Percentiles rank a stretch among this genome's conserved stretches.
Evolutionary conservation across 2,113 vertebrate genomes (phyloP).

Genomic region (Alaudala cheleensis): DNA sequence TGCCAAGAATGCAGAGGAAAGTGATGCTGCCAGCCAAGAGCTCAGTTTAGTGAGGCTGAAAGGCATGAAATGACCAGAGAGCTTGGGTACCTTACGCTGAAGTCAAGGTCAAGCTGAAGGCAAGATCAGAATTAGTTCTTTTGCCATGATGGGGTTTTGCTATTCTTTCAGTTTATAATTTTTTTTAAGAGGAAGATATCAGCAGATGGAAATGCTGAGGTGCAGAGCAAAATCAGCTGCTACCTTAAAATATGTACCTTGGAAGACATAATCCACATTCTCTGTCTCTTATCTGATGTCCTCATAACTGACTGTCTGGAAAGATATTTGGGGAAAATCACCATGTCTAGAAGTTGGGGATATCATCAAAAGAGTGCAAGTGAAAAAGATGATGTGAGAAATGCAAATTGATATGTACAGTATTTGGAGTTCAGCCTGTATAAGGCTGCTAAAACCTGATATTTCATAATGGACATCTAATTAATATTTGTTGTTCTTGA

Average conservation of each 20-base stretch:
- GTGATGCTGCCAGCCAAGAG: rapidly evolving
- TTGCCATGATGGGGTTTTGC: background rate
- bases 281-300: background rate
- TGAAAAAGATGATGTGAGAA: background rate
- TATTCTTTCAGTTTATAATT: background rate
- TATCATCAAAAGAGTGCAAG: background rate
- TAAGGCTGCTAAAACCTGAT: background rate
- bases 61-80: background rate
- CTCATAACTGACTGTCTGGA: background rate
- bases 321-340: background rate
- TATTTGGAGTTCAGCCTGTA: background rate
- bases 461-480: background rate
- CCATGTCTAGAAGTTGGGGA: background rate
- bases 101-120: background rate
- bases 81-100: background rate
- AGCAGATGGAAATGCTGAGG: background rate
- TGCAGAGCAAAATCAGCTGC: background rate
- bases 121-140: background rate
- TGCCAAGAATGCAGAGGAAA: background rate
- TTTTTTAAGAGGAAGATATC: background rate
- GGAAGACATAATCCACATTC: background rate
- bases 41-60: background rate
- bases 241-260: background rate
- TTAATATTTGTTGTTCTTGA: constrained; percentile 22
- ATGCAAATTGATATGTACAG: background rate